Evolutionary conservation across 2,797 vertebrate species (phyloP).

Genomic region (Bovichtus variegatus): DNA sequence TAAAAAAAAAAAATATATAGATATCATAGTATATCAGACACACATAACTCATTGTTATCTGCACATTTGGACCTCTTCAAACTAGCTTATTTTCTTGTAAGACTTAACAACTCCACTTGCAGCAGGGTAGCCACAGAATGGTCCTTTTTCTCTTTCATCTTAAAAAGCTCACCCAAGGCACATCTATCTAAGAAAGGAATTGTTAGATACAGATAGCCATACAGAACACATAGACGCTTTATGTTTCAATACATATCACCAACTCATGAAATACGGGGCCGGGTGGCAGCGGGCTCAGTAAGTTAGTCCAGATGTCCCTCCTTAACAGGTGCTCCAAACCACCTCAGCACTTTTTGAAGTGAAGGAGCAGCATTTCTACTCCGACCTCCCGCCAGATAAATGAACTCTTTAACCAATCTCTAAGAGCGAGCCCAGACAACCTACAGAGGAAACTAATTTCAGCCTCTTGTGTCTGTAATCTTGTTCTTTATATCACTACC

Average conservation of each 20-base stretch:
- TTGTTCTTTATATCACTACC: not conserved
- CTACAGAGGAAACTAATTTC: not conserved
- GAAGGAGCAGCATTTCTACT: not conserved
- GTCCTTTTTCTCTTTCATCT: conserved; percentile 13
- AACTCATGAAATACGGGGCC: not conserved
- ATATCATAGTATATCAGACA: conserved; percentile 13
- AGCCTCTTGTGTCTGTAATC: not conserved
- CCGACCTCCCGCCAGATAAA: not conserved
- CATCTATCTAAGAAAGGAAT: not conserved
- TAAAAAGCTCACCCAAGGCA: not conserved
- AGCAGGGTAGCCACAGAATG: conserved; percentile 22
- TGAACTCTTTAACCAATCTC: not conserved
- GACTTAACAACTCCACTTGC: conserved; percentile 33
- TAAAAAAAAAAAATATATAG: conserved; percentile 32
- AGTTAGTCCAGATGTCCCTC: not conserved
- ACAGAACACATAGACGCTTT: not conserved
- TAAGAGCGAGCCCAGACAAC: not conserved
- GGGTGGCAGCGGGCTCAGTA: not conserved
- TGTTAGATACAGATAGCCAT: not conserved
- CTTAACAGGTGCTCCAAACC: not conserved
- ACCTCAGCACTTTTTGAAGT: not conserved
- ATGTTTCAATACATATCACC: not conserved
- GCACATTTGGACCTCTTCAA: conserved; percentile 31
- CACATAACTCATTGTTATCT: conserved; percentile 9
- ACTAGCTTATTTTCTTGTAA: conserved; percentile 12